Percentiles rank a stretch among this genome's conserved stretches.
Conservation (phyloP, 2,888 invertebrate species). For the Margaritifera margaritifera region DNA sequence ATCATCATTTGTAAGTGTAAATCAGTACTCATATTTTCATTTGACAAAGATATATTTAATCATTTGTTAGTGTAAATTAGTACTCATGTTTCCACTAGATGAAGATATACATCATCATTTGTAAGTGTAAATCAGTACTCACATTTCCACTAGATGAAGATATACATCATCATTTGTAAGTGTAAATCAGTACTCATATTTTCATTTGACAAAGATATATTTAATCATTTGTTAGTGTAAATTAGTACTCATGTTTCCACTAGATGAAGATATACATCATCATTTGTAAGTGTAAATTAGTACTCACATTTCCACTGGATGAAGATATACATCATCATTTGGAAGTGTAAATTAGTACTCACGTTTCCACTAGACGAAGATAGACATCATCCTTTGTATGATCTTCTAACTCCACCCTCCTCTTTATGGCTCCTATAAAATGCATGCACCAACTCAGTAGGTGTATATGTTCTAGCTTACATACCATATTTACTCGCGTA, state of each 20-base stretch:
- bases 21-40: no score
- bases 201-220: no score
- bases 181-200: no score
- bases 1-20: no score
- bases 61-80: no score
- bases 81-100: no score
- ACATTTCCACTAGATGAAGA: constrained; percentile 77
- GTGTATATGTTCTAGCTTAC: neutral
- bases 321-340: constrained; percentile 80
- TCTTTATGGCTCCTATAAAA: constrained; percentile 78
- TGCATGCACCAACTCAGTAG: neutral
- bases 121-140: no score
- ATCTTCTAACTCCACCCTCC: constrained; percentile 80
- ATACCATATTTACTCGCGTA: no score
- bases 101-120: no score
- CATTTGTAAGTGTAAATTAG: constrained; percentile 77
- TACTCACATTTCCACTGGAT: constrained; percentile 79
- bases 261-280: constrained; percentile 81
- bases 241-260: constrained; percentile 78
- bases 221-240: neutral
- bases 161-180: constrained; percentile 82
- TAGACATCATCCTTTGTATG: constrained; percentile 82
- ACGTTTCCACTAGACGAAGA: constrained; percentile 80
- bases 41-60: no score
- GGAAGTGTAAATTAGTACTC: constrained; percentile 63